phyloP scores from a whole-genome alignment of 2,797 vertebrate species.

The Lemur catta region DNA sequence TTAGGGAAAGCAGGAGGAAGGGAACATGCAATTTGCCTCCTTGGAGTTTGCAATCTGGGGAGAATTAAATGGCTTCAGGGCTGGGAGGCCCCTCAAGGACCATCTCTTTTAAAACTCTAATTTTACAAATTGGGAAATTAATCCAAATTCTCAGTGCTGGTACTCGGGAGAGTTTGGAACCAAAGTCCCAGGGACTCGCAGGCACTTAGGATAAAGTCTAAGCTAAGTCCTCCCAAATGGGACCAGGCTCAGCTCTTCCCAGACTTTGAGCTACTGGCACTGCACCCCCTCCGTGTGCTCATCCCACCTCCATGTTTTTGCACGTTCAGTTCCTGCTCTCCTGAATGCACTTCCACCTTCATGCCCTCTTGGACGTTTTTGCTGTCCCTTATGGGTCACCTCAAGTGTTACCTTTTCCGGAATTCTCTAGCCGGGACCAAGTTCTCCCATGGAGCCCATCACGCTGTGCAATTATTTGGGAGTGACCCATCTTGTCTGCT shows the following conservation, averaged over 20 bases:
- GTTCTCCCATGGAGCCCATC: neutral
- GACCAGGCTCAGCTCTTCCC: neutral
- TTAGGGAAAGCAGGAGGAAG: neutral
- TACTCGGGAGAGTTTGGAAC: neutral
- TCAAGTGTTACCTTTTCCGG: neutral
- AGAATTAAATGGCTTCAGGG: neutral
- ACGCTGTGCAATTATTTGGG: rapidly evolving
- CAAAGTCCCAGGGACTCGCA: neutral
- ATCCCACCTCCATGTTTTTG: neutral
- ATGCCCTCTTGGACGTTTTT: neutral
- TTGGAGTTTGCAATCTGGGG: neutral
- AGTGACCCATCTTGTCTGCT: neutral
- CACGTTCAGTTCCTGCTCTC: too few species aligned
- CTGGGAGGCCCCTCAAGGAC: neutral
- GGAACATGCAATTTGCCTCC: neutral
- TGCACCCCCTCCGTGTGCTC: too few species aligned
- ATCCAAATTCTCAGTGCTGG: neutral
- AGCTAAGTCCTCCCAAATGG: neutral
- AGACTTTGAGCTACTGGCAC: neutral
- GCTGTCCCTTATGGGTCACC: neutral
- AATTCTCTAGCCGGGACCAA: neutral
- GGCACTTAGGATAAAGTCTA: neutral
- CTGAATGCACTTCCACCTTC: neutral
- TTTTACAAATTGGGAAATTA: constrained; percentile 29
- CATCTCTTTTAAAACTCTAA: neutral